These are phyloP conservation scores for Siniperca scherzeri DNA, from an alignment of 2,797 vertebrate species.

Conservation along the genomic window DNA sequence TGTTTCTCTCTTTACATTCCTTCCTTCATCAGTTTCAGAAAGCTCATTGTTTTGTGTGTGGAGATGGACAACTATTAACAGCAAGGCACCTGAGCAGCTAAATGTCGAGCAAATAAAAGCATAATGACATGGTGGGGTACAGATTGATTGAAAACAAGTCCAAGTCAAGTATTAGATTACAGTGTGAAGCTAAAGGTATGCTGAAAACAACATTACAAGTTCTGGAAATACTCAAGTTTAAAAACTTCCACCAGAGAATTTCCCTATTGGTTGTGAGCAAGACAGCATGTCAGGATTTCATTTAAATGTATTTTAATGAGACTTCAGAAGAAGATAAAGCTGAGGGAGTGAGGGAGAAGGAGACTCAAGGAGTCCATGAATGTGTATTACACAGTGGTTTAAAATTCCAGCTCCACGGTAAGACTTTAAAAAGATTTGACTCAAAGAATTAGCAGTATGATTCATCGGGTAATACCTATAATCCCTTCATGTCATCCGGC, in stretches of 20 bases:
- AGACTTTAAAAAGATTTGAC: not conserved
- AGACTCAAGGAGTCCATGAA: not conserved
- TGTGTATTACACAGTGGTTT: not conserved
- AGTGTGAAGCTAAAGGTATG: too few species aligned
- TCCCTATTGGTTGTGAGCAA: not conserved
- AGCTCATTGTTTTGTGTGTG: not conserved
- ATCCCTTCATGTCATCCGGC: constrained; percentile 15
- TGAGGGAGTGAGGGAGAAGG: not conserved
- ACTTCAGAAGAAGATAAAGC: not conserved
- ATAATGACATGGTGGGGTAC: not conserved
- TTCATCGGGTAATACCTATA: constrained; percentile 14
- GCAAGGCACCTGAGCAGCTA: not conserved
- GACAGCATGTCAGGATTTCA: not conserved
- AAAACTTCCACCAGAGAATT: not conserved
- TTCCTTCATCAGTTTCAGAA: not conserved
- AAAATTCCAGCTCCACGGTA: not conserved
- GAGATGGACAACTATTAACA: not conserved
- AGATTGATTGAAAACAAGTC: not conserved
- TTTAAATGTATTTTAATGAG: not conserved
- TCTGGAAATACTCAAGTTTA: not conserved
- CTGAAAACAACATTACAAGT: not conserved
- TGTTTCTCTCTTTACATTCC: not conserved
- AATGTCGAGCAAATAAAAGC: constrained; percentile 25
- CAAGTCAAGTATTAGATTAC: too few species aligned
- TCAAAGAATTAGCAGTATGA: not conserved